These are phyloP conservation scores for Cotesia glomerata DNA, from an alignment of 1,140 invertebrate genomes.

Conservation along the genomic window DNA sequence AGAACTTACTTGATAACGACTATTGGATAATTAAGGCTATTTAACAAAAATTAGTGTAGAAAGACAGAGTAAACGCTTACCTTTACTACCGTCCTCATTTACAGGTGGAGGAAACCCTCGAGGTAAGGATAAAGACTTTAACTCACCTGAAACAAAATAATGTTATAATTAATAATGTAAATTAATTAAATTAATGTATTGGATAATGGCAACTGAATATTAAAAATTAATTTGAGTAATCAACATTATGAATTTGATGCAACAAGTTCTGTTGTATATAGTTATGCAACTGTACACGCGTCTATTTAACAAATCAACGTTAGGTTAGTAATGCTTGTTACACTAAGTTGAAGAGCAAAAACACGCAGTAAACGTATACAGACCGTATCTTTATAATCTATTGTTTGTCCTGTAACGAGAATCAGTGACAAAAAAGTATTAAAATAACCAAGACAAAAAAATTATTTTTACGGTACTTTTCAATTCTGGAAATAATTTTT, in stretches of 20 bases:
- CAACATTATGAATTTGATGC: background rate
- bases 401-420: no score
- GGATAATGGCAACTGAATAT: background rate
- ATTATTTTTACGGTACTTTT: no score
- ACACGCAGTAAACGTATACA: background rate
- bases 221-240: background rate
- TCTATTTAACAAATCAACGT: background rate
- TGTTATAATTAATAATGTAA: slow-evolving; percentile 16
- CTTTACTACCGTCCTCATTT: slow-evolving; percentile 36
- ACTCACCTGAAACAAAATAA: slow-evolving; percentile 61
- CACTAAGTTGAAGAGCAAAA: background rate
- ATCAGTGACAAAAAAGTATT: no score
- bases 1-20: background rate
- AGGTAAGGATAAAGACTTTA: slow-evolving; percentile 62
- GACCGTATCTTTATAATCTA: no score
- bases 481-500: no score
- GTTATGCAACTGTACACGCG: background rate
- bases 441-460: no score
- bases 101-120: slow-evolving; percentile 55
- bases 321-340: background rate
- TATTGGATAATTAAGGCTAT: background rate
- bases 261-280: background rate
- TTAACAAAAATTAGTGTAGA: background rate
- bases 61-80: background rate
- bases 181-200: background rate